Evolutionary conservation across 2,888 invertebrate genomes (phyloP), one percentile per base, ranked within the genome.

Genomic region (Napeogenes sylphis): DNA sequence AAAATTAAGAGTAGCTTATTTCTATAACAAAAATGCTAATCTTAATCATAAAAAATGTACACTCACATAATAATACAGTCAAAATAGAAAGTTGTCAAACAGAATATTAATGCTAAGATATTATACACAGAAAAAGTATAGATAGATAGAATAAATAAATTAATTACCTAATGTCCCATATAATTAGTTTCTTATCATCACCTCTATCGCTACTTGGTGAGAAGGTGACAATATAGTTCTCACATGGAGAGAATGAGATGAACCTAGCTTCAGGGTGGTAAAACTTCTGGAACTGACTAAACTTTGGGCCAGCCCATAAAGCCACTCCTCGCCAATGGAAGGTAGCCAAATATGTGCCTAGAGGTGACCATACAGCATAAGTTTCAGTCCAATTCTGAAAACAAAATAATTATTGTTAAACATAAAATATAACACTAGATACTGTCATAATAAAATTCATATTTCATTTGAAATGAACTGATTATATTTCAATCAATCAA

Each of bases 221-320:
- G 82, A 98, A 99, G 0, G 98, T 98, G 2, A 99, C 97, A 68
- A 99, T 86, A 83, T 98, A 99, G 76, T 97, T 97, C 91, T 99
- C 99, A 84, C 97, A 96, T 0, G 99, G 99, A 10, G 99, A 99
- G 86, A 98, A 99, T 75, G 99, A 98, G 65, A 99, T 97, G 75
- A 97, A 97, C 76, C 98, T 96, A 0, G 99, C 99, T 69, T 95
- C 95, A 0, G 94, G 92, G 76, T 98, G 99, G 64, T 93, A 94
- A 84, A 99, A 99, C 79, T 96, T 95, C 81, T 96, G 96, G 76
- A 98, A 96, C 84, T 98, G 97, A 0, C 94, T 93, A 88, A 98
- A 99, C 75, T 94, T 94, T 33, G 97, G 96, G 0, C 99, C 99
- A 21, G 98, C 99, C 99, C 99, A 99, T 55, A 99, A 91, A 0